Base-by-base conservation (phyloP, 2,888 invertebrate genomes). In the Leptinotarsa rubiginosa region DNA sequence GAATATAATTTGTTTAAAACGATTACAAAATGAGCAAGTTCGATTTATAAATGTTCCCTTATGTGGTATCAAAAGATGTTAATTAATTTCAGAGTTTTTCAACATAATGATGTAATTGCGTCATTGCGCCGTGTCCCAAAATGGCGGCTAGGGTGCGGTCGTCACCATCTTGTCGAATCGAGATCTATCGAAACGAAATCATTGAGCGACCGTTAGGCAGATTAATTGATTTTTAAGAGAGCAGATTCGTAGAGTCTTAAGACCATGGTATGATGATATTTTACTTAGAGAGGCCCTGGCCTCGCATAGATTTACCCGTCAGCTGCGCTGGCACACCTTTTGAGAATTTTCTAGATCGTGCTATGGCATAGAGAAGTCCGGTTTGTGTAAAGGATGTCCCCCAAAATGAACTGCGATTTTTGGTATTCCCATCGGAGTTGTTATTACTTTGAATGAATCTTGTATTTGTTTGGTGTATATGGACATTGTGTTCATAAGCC, bases 111-210 rank as follows among this genome's bases (percentile, higher is more conserved):
- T 69, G 72, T 72, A 47, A 41, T 56, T 47, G 69, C 69, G 69
- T 69, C 69, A 59, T 59, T 59, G 22, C 71, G 65, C 54, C 71
- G 71, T 71, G 56, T 69, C 71, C 72, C 74, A 75, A 75, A 41
- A 75, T 75, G 74, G 74, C 74, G 74, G 31, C 68, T 72, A 75
- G 75, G 75, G 75, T 72, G 75, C 72, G 75, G 75, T 75, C 52
- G 47, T 54, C 71, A 70, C 50, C 70, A 66, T 59, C 59, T 74
- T 64, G 47, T 69, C 69, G 68, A 50, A 22, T 69, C 69, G 68
- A 50, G 22, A 69, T 64, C 47, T 47, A 65, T 22, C 47, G 41
- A 65, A 56, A 65, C 50, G 65, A 50, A 65, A 69, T 66, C 49
- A 41, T 69, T 47, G 25, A 20, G 54, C 65, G 65, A 54, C 70